These are phyloP conservation scores for Halcyon smyrnensis DNA, from an alignment of 2,797 vertebrate genomes.

Conservation along the genomic window DNA sequence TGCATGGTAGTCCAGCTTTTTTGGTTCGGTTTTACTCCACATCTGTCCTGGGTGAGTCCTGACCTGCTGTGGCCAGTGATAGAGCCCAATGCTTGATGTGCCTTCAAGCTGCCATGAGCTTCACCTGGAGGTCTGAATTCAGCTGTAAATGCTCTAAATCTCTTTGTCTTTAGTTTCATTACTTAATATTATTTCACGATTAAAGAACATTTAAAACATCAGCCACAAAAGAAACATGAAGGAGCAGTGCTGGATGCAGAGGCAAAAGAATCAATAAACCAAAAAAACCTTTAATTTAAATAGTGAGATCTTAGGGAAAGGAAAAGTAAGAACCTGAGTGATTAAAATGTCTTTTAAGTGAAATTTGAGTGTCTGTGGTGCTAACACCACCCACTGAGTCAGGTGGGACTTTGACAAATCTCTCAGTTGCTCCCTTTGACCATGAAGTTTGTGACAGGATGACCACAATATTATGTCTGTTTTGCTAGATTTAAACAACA, in stretches of 20 bases:
- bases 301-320: background rate
- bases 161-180: background rate
- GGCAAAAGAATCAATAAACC: background rate
- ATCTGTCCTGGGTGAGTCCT: background rate
- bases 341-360: background rate
- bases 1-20: background rate
- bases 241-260: background rate
- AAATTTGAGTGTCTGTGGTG: background rate
- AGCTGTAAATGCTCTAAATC: background rate
- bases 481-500: background rate
- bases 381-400: background rate
- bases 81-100: background rate
- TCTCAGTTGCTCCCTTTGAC: background rate
- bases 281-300: background rate
- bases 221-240: background rate
- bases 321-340: background rate
- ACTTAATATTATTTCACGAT: background rate
- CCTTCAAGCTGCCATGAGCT: background rate
- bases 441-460: background rate
- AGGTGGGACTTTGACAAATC: background rate
- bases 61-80: background rate
- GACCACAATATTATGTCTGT: background rate
- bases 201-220: background rate
- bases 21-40: too few relatives aligned
- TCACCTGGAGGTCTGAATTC: background rate